Conservation (phyloP, 2,113 vertebrate genomes). For the Bufo bufo region DNA sequence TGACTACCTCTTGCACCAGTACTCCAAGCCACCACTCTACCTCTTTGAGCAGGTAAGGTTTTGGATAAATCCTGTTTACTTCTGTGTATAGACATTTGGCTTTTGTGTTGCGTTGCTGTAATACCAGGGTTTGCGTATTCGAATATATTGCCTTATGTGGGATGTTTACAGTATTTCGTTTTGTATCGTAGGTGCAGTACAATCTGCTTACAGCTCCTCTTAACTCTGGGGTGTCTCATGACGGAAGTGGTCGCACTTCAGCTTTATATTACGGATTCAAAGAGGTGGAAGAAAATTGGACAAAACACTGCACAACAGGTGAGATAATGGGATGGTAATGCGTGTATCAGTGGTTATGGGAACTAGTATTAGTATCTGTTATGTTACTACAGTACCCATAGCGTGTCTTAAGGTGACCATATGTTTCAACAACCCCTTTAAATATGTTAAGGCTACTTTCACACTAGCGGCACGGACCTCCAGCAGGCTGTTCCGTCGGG, state of each 20-base stretch:
- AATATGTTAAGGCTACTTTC: too few relatives aligned
- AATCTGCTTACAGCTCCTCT: constrained; percentile 91
- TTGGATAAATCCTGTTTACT: not conserved
- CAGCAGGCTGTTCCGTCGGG: too few relatives aligned
- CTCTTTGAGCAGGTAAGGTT: constrained; percentile 90
- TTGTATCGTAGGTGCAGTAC: constrained; percentile 84
- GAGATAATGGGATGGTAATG: constrained; percentile 41
- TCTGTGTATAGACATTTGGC: not conserved
- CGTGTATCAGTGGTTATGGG: too few relatives aligned
- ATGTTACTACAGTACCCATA: too few relatives aligned
- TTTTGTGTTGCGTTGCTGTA: not conserved
- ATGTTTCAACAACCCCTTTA: too few relatives aligned
- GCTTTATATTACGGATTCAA: constrained; percentile 92
- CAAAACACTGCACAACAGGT: constrained; percentile 92
- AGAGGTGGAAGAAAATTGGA: constrained; percentile 98
- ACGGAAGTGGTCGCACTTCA: constrained; percentile 73
- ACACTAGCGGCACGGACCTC: too few relatives aligned
- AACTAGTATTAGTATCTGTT: too few relatives aligned
- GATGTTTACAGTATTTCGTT: not conserved
- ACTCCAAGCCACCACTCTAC: constrained; percentile 88
- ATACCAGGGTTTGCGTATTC: not conserved
- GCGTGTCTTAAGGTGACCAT: too few relatives aligned
- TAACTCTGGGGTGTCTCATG: constrained; percentile 80
- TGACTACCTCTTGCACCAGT: constrained; percentile 94
- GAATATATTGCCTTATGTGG: not conserved